Base-by-base conservation (phyloP, 2,113 vertebrate species). In the Passer domesticus region DNA sequence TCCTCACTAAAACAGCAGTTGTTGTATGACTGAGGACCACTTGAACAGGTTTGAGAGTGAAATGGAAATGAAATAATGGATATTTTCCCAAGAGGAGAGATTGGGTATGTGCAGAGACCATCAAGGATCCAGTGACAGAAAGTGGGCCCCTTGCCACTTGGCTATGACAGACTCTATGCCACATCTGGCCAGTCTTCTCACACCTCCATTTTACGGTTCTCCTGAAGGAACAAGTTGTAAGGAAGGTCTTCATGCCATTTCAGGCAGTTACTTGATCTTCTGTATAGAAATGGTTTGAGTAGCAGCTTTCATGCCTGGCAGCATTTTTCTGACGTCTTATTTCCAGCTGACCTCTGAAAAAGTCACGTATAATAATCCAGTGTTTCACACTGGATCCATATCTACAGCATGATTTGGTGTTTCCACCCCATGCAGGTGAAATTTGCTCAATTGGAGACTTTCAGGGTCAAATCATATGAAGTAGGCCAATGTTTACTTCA, bases 381-480 rank as follows among this genome's bases (percentile, higher is more conserved):
- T 37, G 7, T n/a, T 88, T 85, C 27, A 66, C 25, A 60, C 1
- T 8, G 8, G 6, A 52, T 69, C 46, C 13, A 33, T 20, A 17
- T 5, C 23, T 66, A 52, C 33, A 21, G 46, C 5, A 6, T 9
- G 6, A n/a, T 50, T 15, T 66, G 10, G 8, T 91, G 46, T 43
- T 91, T 69, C 67, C 16, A 6, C 7, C 10, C 11, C 21, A 12
- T 43, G 2, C 18, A 66, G 8, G 4, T 82, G 33, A 85, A 74
- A 69, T 44, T 75, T 0, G 0, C 15, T 79, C n/a, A 53, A 11
- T 39, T 33, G 28, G 22, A 6, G 31, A 2, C 25, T 63, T 86
- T 53, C 50, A 49, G 12, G 5, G 13, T 62, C 23, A 82, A 50
- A 78, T 6, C 60, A 7, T 13, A 15, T 20, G 7, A 75, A 35